phyloP scores from a whole-genome alignment of 2,113 vertebrate species.

The Catagonus wagneri region DNA sequence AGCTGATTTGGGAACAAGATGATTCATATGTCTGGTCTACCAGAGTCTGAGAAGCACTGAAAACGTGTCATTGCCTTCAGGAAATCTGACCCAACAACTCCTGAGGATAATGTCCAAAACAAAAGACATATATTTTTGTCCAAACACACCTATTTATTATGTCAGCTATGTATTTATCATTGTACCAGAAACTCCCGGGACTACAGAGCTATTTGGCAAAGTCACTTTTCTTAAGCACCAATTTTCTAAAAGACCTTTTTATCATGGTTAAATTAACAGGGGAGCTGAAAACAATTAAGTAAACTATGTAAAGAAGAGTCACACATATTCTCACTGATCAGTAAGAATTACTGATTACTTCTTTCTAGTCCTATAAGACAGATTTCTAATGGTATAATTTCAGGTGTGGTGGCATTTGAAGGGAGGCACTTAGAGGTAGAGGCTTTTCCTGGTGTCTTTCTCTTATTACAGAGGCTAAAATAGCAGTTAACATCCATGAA shows the following conservation, averaged over 20 bases:
- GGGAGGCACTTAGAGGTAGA: background rate
- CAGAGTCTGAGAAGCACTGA: background rate
- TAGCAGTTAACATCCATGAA: background rate
- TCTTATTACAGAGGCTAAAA: background rate
- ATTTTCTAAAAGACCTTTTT: background rate
- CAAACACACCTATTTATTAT: background rate
- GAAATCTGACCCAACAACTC: background rate
- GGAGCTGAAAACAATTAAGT: background rate
- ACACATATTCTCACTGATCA: background rate
- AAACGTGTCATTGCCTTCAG: conserved; percentile 9
- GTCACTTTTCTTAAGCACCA: background rate
- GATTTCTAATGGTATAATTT: background rate
- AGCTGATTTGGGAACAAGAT: background rate
- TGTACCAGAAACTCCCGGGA: background rate
- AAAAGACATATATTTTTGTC: background rate
- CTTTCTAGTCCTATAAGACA: background rate
- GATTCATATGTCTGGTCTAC: background rate
- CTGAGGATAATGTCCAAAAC: background rate
- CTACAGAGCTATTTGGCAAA: background rate
- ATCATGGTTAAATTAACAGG: background rate
- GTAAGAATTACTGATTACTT: background rate
- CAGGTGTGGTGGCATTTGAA: background rate
- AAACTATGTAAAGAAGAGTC: background rate
- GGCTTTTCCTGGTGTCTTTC: background rate
- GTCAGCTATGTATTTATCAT: background rate